Evolutionary conservation across 2,797 vertebrate genomes (phyloP), one percentile per base, ranked within the genome.

Genomic region (Smutsia gigantea): DNA sequence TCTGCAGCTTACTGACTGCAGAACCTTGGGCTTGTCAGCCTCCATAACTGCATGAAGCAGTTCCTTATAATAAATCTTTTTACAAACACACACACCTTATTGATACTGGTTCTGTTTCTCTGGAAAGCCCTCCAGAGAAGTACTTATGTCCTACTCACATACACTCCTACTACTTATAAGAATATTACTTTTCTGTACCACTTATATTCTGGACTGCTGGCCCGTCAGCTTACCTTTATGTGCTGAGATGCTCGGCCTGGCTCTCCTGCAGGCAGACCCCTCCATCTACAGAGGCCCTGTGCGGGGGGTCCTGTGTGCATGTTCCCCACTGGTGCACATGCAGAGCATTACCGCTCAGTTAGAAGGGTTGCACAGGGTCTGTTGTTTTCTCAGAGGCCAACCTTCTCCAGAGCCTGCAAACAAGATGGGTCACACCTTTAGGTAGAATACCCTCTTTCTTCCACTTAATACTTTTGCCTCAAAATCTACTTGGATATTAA

Each of bases 381-480:
- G 9, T 19, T 2, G 7, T 9, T 15, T 31, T 18, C 72, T 39
- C 6, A 53, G 75, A 57, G 29, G 29, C 37, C 55, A 6, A 6
- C 34, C 1, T 2, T 21, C 23, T 8, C 37, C 15, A 5, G 75
- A 37, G 21, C 31, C 29, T 6, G 15, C 4, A 0, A 3, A 10
- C 2, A 1, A 31, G 9, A 13, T 5, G 34, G 25, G 18, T 2
- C 2, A 5, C 34, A 11, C 5, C 10, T 25, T n/a, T 71, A 7
- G 25, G 37, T 11, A 31, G 31, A 71, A 49, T 0, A 4, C 1
- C 53, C 39, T 39, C 72, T n/a, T 57, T 23, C 11, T 39, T 49
- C n/a, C n/a, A 11, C 3, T 12, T 29, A 61, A 59, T 5, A 11
- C 77, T 37, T 61, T 23, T 31, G 23, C 23, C 53, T 46, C 37